Percentiles rank a stretch among this genome's conserved stretches.
These are phyloP conservation scores for Scomber scombrus DNA, from an alignment of 2,113 vertebrate species.

Conservation along the genomic window DNA sequence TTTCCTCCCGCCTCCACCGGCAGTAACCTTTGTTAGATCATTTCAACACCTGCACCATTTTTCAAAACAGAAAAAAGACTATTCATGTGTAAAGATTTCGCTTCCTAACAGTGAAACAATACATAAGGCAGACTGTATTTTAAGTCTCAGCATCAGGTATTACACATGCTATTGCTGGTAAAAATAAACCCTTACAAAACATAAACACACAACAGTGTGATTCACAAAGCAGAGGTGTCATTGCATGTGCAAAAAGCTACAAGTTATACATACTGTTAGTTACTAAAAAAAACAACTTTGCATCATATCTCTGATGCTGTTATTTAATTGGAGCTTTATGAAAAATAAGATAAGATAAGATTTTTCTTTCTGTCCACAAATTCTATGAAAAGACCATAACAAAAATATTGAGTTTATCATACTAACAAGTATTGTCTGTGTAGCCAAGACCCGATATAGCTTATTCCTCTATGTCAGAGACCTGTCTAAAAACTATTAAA, in stretches of 20 bases:
- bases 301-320: too few species aligned
- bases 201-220: constrained; percentile 17
- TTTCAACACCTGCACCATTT: constrained; percentile 76
- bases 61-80: constrained; percentile 50
- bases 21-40: constrained; percentile 83
- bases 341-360: too few species aligned
- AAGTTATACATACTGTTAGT: not conserved
- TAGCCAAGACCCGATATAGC: too few species aligned
- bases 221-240: not conserved
- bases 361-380: too few species aligned
- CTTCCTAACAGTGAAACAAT: constrained; percentile 27
- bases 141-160: constrained; percentile 9
- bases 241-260: not conserved
- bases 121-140: constrained; percentile 12
- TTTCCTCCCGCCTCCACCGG: constrained; percentile 67
- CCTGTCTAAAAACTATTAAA: too few species aligned
- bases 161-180: constrained; percentile 19
- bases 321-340: too few species aligned
- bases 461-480: too few species aligned
- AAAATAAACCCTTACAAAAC: not conserved
- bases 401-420: too few species aligned
- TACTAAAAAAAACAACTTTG: not conserved
- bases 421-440: too few species aligned
- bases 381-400: too few species aligned
- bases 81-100: constrained; percentile 51